These are phyloP conservation scores for Micrasema minimum DNA, from an alignment of 1,140 invertebrate genomes.

Conservation along the genomic window DNA sequence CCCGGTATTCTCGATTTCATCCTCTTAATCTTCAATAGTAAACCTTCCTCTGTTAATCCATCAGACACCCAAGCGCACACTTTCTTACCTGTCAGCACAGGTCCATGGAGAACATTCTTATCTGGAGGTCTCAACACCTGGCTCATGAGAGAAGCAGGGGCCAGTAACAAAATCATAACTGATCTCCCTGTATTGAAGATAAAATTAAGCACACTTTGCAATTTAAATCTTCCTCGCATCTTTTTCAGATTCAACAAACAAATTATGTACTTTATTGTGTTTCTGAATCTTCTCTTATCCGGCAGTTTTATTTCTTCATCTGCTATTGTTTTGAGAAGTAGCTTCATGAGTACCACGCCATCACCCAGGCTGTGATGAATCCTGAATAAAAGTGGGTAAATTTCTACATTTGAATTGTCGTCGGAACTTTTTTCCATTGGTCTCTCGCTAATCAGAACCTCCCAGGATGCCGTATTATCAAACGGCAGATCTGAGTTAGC, in stretches of 20 bases:
- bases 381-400: constrained; percentile 65
- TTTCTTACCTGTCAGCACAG: constrained; percentile 58
- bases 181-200: constrained; percentile 18
- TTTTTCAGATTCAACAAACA: constrained; percentile 6
- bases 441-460: constrained; percentile 64
- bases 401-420: constrained; percentile 45
- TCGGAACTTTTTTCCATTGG: constrained; percentile 53
- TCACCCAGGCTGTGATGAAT: constrained; percentile 68
- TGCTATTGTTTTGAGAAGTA: constrained; percentile 63
- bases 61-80: constrained; percentile 58
- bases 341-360: constrained; percentile 63
- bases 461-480: constrained; percentile 63
- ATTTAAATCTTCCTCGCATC: neutral
- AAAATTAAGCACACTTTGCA: too few species aligned
- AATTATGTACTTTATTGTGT: neutral
- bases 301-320: constrained; percentile 54
- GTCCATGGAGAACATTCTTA: constrained; percentile 58
- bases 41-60: constrained; percentile 56
- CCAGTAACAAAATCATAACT: constrained; percentile 9
- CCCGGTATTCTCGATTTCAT: constrained; percentile 57
- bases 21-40: constrained; percentile 59
- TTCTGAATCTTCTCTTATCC: constrained; percentile 51
- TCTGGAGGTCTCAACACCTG: constrained; percentile 60
- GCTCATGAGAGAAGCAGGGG: constrained; percentile 54
- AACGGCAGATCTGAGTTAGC: constrained; percentile 61